These are phyloP conservation scores for Ambastaia sidthimunki DNA, from an alignment of 2,797 vertebrate species.

Conservation along the genomic window DNA sequence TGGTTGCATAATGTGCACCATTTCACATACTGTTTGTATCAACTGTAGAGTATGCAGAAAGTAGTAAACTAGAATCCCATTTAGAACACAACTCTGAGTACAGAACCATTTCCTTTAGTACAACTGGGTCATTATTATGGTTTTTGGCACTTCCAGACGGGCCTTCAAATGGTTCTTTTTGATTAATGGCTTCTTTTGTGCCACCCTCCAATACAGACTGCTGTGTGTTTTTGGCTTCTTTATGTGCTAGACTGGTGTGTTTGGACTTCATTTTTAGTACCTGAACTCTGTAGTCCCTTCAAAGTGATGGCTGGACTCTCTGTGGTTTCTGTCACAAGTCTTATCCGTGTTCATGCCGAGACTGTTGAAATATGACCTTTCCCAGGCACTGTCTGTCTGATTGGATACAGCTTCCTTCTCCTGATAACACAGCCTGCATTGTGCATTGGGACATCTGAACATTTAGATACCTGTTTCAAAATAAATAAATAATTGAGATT, in stretches of 20 bases:
- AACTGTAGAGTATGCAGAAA: neutral
- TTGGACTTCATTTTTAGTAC: slow-evolving; percentile 2
- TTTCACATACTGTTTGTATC: neutral
- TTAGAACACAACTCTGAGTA: neutral
- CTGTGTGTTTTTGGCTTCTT: neutral
- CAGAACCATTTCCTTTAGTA: neutral
- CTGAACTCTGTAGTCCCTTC: slow-evolving; percentile 29
- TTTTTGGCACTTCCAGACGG: slow-evolving; percentile 27
- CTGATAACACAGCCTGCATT: slow-evolving; percentile 20
- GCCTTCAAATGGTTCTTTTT: slow-evolving; percentile 29
- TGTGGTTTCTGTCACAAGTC: neutral
- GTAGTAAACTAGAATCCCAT: neutral
- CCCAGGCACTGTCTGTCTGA: slow-evolving; percentile 5
- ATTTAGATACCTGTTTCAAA: neutral
- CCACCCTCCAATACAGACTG: slow-evolving; percentile 29
- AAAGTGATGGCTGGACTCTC: slow-evolving; percentile 6
- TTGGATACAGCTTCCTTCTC: slow-evolving; percentile 30
- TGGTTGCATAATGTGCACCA: neutral
- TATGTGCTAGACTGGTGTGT: slow-evolving; percentile 9
- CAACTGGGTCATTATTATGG: slow-evolving; percentile 16
- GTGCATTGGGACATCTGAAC: neutral
- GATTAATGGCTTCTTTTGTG: slow-evolving; percentile 39
- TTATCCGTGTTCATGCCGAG: neutral
- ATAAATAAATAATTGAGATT: slow-evolving; percentile 4
- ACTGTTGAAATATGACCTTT: slow-evolving; percentile 34